Conservation (phyloP, 1,140 invertebrate species). For the Mya arenaria region DNA sequence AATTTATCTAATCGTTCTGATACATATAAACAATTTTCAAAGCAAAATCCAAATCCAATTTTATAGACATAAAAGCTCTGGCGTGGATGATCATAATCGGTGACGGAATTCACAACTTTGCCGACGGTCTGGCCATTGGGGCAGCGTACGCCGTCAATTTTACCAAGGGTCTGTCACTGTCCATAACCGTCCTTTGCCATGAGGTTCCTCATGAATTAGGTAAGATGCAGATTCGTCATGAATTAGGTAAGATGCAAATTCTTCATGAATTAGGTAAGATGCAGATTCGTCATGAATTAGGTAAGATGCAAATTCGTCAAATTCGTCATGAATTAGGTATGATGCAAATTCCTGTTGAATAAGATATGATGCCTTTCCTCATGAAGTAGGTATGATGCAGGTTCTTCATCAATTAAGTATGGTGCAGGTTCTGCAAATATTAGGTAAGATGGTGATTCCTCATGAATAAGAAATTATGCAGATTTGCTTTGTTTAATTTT, state of each 20-base stretch:
- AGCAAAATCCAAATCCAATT: neutral
- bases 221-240: constrained; percentile 18
- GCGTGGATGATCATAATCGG: constrained; percentile 81
- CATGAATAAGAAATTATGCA: too few relatives aligned
- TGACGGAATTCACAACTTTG: constrained; percentile 81
- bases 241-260: constrained; percentile 64
- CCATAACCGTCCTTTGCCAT: constrained; percentile 81
- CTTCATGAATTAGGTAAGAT: constrained; percentile 75
- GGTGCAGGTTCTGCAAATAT: too few relatives aligned
- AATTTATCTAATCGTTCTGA: too few relatives aligned
- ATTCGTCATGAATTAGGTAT: neutral
- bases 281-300: neutral
- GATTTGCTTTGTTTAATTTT: too few relatives aligned
- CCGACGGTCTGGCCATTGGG: constrained; percentile 81
- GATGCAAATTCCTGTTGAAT: neutral
- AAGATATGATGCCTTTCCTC: neutral
- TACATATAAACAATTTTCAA: neutral
- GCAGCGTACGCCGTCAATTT: constrained; percentile 77
- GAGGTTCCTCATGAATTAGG: constrained; percentile 79
- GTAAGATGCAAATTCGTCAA: constrained; percentile 75
- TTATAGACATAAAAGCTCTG: constrained; percentile 51
- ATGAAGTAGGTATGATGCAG: constrained; percentile 46
- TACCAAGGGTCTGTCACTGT: constrained; percentile 77
- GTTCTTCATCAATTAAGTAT: too few relatives aligned
- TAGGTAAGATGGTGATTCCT: too few relatives aligned